Base-by-base conservation (phyloP, 1,140 invertebrate species). In the Bombus sylvicola region DNA sequence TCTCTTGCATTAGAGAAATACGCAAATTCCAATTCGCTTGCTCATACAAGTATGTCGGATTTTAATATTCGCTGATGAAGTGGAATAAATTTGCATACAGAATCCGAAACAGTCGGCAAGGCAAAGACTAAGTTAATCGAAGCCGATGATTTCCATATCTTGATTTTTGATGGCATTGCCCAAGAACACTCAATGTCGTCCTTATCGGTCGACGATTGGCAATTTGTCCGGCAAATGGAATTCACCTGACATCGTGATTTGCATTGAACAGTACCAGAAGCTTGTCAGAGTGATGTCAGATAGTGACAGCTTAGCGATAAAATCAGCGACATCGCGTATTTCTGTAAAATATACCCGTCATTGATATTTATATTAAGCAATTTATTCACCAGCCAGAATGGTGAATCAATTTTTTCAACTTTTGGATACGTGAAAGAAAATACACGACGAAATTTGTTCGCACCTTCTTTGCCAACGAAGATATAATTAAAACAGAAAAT, bases 211-310 rank as follows among this genome's bases (percentile, higher is more conserved):
- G 81, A 43, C 75, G 57, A 75, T 85, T 81, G 78, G 59, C 59
- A 75, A 85, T 85, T 74, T 85, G 1, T 66, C 59, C 15, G 3
- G 31, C 41, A n/a, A 47, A 82, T 76, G 73, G 18, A 59, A 83
- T 74, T 91, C 90, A 97, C 97, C 97, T 97, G 90, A 99, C 98
- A 94, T 98, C 97, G n/a, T 98, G 98, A 96, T 99, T 99, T 68
- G 99, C 99, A 96, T 99, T 99, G 77, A 99, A 95, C 98, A 99
- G 99, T 1, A 5, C 0, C 5, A 5, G 85, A 99, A 99, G 93
- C 99, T 96, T 97, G 99, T 98, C 79, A 99, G 96, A 57, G 99
- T 99, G 9, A 99, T 99, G 34, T 99, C 99, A 73, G 98, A 99
- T 88, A 99, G 96, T 41, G 99, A 99, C 92, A 99, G 98, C 72